Evolutionary conservation across 1,140 invertebrate species (phyloP), one percentile per base, ranked within the genome.

Genomic region (Scaptodrosophila lebanonensis): DNA sequence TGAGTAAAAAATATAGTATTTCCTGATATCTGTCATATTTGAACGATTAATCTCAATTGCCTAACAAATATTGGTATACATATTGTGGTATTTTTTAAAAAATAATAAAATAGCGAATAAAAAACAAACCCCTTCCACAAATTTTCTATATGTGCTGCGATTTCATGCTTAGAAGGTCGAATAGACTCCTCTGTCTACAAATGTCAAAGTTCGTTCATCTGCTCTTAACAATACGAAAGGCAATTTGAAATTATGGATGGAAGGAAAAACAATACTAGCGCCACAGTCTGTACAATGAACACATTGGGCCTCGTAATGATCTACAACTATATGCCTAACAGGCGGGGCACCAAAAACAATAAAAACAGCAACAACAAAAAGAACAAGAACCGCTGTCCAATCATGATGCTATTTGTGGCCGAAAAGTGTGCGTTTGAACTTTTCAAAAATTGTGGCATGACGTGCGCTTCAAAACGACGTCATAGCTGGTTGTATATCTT

Each of bases 1-100:
- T 98, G 50, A 82, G 83, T 66, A 43, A 13, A 5, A 13, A 9
- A 27, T 1, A 17, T 15, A 12, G 13, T 0, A 12, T 1, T 13
- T 7, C n/a, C 1, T 7, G 30, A 12, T 0, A 5, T 39, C 7
- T 13, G 12, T 15, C 4, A 16, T 15, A 27, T 11, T 12, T 9
- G 3, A n/a, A 27, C n/a, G n/a, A n/a, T n/a, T n/a, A n/a, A n/a
- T n/a, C n/a, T n/a, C n/a, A n/a, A n/a, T n/a, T n/a, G n/a, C n/a
- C n/a, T n/a, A n/a, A n/a, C n/a, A n/a, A n/a, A n/a, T n/a, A n/a
- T n/a, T n/a, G n/a, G n/a, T n/a, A n/a, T n/a, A n/a, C n/a, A n/a
- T n/a, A n/a, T n/a, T n/a, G n/a, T n/a, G n/a, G n/a, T n/a, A n/a
- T n/a, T n/a, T n/a, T n/a, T n/a, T n/a, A n/a, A n/a, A n/a, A n/a